phyloP scores from a whole-genome alignment of 2,888 invertebrate genomes.

The Trissolcus japonicus region DNA sequence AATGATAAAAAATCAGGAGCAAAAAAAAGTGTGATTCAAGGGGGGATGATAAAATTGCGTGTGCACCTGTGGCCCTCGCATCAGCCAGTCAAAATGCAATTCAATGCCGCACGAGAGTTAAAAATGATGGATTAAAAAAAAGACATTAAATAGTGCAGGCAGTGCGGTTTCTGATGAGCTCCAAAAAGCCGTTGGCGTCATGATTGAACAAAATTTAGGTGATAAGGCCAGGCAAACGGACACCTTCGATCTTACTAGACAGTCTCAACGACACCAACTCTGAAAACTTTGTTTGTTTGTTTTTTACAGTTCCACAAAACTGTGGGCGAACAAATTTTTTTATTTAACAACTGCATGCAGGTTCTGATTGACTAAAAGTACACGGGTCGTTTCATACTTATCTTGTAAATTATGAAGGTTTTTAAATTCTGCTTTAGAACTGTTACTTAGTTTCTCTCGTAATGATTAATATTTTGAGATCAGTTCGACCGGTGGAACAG shows the following conservation, averaged over 20 bases:
- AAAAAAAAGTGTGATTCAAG: conserved; percentile 32
- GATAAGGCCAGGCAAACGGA: conserved; percentile 52
- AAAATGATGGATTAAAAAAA: conserved; percentile 16
- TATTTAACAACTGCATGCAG: conserved; percentile 32
- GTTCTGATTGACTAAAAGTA: conserved; percentile 21
- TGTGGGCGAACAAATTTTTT: neutral
- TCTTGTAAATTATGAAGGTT: conserved; percentile 17
- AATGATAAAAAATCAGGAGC: conserved; percentile 40
- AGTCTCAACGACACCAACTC: conserved; percentile 17
- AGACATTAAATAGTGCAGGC: conserved; percentile 37
- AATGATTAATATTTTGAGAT: neutral
- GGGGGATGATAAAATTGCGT: conserved; percentile 12
- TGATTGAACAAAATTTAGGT: conserved; percentile 22
- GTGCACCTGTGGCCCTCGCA: conserved; percentile 32
- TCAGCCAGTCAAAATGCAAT: conserved; percentile 39
- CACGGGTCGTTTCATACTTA: conserved; percentile 25
- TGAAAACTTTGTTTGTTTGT: neutral
- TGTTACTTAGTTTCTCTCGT: neutral
- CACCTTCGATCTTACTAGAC: conserved; percentile 34
- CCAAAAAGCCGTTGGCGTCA: conserved; percentile 39
- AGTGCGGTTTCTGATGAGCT: conserved; percentile 32
- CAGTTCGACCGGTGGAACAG: conserved; percentile 45
- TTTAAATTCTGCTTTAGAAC: neutral
- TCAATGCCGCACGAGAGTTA: conserved; percentile 38
- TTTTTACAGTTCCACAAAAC: conserved; percentile 16